Evolutionary conservation across 2,888 invertebrate genomes (phyloP).

Genomic region (Buathra laborator): DNA sequence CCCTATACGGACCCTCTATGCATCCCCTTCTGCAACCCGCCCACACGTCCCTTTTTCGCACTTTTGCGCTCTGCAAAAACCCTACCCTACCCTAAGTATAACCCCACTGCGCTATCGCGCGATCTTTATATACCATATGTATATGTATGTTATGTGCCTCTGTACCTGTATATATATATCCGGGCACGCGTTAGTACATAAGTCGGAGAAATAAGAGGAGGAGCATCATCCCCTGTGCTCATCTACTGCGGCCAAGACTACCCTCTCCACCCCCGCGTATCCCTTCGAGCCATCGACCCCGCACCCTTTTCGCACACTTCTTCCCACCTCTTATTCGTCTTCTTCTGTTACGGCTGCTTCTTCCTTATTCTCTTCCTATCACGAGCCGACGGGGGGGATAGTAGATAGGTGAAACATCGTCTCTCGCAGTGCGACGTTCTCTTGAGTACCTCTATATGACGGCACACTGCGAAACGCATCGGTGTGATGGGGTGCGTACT

Average conservation of each 20-base stretch:
- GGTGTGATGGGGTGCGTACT: conserved; percentile 44
- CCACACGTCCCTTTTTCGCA: conserved; percentile 79
- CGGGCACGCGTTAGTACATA: conserved; percentile 45
- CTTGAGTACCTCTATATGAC: conserved; percentile 75
- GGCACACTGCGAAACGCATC: conserved; percentile 69
- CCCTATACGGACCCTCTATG: conserved; percentile 61
- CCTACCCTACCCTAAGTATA: conserved; percentile 81
- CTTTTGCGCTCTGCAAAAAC: conserved; percentile 80
- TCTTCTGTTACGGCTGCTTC: conserved; percentile 33
- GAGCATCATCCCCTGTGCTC: conserved; percentile 58
- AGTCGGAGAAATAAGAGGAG: conserved; percentile 40
- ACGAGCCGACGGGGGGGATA: conserved; percentile 56
- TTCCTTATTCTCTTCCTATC: conserved; percentile 29
- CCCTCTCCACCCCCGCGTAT: conserved; percentile 21
- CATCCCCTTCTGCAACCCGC: conserved; percentile 65
- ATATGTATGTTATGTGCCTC: not conserved
- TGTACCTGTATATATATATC: not conserved
- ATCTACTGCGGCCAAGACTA: conserved; percentile 26
- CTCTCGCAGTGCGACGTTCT: conserved; percentile 72
- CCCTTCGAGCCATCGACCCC: conserved; percentile 58
- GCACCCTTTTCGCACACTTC: conserved; percentile 54
- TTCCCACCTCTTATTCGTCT: conserved; percentile 46
- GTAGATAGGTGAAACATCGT: conserved; percentile 70
- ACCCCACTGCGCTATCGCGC: conserved; percentile 76
- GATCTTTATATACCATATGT: conserved; percentile 75